Percentiles rank a stretch among this genome's conserved stretches.
These are phyloP conservation scores for Drosophila grimshawi DNA, from an alignment of 1,140 invertebrate species.

Conservation along the genomic window DNA sequence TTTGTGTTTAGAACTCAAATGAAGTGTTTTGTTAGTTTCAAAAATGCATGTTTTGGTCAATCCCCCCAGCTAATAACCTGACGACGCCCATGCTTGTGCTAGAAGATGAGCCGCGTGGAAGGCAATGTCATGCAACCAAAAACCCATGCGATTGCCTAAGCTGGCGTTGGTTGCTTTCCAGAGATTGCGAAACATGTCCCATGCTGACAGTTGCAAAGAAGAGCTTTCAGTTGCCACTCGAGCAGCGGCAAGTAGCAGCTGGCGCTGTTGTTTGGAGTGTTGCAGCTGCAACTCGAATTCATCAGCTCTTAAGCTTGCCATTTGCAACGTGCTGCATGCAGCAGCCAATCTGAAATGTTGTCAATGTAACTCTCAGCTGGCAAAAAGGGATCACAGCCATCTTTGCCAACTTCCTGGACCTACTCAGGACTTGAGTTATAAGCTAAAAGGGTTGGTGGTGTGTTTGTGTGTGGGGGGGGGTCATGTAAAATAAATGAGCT, in stretches of 20 bases:
- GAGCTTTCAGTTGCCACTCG: slow-evolving; percentile 30
- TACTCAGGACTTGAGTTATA: slow-evolving; percentile 40
- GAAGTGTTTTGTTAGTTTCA: too few species aligned
- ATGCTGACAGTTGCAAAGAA: slow-evolving; percentile 53
- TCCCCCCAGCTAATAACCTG: neutral
- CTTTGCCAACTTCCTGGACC: slow-evolving; percentile 23
- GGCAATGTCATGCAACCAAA: slow-evolving; percentile 66
- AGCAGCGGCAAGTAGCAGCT: slow-evolving; percentile 18
- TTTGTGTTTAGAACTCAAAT: too few species aligned
- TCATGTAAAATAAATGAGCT: slow-evolving; percentile 26
- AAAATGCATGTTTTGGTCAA: neutral
- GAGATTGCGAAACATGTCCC: slow-evolving; percentile 72
- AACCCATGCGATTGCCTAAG: slow-evolving; percentile 45
- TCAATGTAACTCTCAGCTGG: slow-evolving; percentile 32
- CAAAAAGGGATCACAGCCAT: slow-evolving; percentile 27
- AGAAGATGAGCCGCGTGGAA: slow-evolving; percentile 38
- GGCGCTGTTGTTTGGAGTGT: neutral
- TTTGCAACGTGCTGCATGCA: slow-evolving; percentile 41
- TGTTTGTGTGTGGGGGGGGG: neutral
- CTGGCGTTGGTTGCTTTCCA: slow-evolving; percentile 58
- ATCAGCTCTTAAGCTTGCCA: slow-evolving; percentile 48
- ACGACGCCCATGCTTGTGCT: neutral
- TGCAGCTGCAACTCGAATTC: slow-evolving; percentile 42
- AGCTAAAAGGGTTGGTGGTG: neutral
- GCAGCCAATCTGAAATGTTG: slow-evolving; percentile 43